A percentile compares a stretch with the other conserved stretches of the same genome.
These are phyloP conservation scores for Oxyura jamaicensis DNA, from an alignment of 2,113 vertebrate species.

Conservation along the genomic window DNA sequence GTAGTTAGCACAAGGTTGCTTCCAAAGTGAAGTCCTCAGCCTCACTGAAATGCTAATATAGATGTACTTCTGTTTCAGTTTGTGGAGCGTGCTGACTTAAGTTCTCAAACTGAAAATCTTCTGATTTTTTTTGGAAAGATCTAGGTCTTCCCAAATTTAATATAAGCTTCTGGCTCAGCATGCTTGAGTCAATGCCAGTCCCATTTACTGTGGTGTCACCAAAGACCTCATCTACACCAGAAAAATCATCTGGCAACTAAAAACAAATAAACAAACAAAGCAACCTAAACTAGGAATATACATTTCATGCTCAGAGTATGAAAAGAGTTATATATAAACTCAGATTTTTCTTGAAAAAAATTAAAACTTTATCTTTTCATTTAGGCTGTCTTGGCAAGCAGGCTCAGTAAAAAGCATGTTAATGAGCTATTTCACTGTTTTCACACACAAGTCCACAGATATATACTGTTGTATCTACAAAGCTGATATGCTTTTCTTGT, in stretches of 20 bases:
- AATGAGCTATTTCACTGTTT: neutral
- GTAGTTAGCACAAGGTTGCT: neutral
- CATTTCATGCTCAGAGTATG: neutral
- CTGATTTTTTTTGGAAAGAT: neutral
- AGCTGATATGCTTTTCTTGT: neutral
- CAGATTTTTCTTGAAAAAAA: neutral
- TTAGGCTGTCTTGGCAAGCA: neutral
- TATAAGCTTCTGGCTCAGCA: neutral
- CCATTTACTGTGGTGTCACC: neutral
- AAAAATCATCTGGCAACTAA: neutral
- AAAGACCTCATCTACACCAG: neutral
- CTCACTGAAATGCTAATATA: neutral
- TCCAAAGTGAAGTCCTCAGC: neutral
- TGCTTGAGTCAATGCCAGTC: neutral
- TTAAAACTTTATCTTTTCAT: neutral
- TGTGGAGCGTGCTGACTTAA: neutral
- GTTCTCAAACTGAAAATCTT: neutral
- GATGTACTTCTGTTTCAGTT: neutral
- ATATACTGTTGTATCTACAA: neutral
- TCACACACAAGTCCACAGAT: neutral
- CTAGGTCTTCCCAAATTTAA: neutral
- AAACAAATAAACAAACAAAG: neutral
- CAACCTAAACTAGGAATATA: neutral
- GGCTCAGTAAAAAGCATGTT: neutral
- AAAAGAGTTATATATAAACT: neutral